A percentile compares a stretch with the other conserved stretches of the same genome.
phyloP scores from a whole-genome alignment of 2,797 vertebrate species.

The Halcyon badia region DNA sequence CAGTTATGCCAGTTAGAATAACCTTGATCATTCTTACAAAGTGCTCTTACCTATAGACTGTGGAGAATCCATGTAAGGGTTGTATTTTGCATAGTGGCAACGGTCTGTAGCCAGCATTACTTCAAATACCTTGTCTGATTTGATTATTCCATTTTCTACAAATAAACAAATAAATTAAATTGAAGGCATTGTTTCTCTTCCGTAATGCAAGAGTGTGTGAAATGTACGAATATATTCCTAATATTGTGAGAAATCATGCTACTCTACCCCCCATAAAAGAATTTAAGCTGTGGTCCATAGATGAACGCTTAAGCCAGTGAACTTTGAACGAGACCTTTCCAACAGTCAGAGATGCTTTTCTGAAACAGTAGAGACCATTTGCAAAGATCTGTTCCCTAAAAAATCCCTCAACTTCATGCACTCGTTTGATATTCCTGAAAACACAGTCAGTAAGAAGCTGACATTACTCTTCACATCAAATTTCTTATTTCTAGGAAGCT shows the following conservation, averaged over 20 bases:
- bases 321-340: neutral
- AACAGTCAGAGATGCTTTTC: neutral
- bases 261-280: neutral
- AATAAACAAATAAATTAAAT: conserved; percentile 44
- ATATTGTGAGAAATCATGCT: neutral
- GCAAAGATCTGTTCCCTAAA: neutral
- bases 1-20: neutral
- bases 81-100: conserved; percentile 94
- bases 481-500: neutral
- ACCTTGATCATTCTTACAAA: neutral
- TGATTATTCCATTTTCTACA: conserved; percentile 99
- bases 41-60: conserved; percentile 92
- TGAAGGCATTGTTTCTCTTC: neutral
- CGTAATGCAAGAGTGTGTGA: neutral
- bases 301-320: neutral
- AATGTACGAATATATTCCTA: neutral
- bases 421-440: neutral
- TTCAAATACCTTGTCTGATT: conserved; percentile 97
- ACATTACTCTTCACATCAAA: neutral
- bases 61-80: conserved; percentile 99
- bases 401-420: neutral
- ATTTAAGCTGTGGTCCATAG: neutral
- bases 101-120: conserved; percentile 97
- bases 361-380: neutral
- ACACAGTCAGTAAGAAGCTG: neutral